A percentile compares a stretch with the other conserved stretches of the same genome.
phyloP scores from a whole-genome alignment of 2,797 vertebrate species.

The Lepus oiostolus region DNA sequence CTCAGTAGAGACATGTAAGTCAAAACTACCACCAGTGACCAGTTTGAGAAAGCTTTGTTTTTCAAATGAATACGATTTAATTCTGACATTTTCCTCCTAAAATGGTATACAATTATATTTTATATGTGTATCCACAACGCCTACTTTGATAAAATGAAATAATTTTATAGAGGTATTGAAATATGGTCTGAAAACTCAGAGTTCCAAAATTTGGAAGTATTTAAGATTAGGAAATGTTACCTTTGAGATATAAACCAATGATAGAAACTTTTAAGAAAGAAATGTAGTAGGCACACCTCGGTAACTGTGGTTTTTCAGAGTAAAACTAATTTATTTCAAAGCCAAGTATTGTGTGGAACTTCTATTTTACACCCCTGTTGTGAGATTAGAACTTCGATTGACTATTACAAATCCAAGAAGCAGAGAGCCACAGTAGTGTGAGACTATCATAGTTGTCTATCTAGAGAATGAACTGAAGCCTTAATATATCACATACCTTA shows the following conservation, averaged over 20 bases:
- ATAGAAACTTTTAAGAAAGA: neutral
- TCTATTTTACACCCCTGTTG: neutral
- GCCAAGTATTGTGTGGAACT: neutral
- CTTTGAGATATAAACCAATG: constrained; percentile 23
- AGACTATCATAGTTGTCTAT: neutral
- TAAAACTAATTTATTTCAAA: neutral
- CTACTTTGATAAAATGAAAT: constrained; percentile 18
- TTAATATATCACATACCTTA: neutral
- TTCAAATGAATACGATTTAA: constrained; percentile 44
- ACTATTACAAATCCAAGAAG: neutral
- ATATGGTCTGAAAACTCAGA: constrained; percentile 25
- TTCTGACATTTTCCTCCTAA: neutral
- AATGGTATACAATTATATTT: constrained; percentile 42
- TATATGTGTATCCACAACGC: neutral
- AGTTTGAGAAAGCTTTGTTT: constrained; percentile 44
- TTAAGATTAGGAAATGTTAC: neutral
- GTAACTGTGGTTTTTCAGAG: neutral
- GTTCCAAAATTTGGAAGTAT: neutral
- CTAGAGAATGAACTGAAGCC: neutral
- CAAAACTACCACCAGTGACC: neutral
- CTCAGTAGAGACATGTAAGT: constrained; percentile 22
- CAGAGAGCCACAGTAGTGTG: neutral
- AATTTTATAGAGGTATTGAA: neutral
- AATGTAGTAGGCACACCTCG: neutral
- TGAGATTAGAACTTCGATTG: neutral